Percentiles rank a stretch among this genome's conserved stretches.
phyloP scores from a whole-genome alignment of 37 sponge, comb jelly and placozoan genomes.

The Chondrilla cf. caribensis region DNA sequence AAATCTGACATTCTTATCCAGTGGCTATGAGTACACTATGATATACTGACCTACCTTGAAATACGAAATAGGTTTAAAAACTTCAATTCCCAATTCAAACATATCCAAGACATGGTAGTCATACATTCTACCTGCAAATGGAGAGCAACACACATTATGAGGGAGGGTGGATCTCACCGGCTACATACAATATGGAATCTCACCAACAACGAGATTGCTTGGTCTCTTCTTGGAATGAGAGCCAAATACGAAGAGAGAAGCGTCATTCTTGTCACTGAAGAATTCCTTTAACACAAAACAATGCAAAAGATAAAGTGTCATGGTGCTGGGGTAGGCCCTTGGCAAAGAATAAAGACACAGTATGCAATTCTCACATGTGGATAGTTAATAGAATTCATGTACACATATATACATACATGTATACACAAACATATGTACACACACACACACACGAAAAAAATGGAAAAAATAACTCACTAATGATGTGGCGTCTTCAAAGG shows the following conservation, averaged over 20 bases:
- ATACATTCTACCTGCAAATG: slow-evolving; percentile 78
- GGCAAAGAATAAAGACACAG: too few species aligned
- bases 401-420: too few species aligned
- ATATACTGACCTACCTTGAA: slow-evolving; percentile 70
- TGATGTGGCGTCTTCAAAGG: slow-evolving; percentile 76
- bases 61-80: slow-evolving; percentile 36
- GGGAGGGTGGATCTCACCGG: too few species aligned
- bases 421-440: too few species aligned
- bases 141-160: too few species aligned
- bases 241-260: slow-evolving; percentile 88
- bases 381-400: too few species aligned
- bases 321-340: too few species aligned
- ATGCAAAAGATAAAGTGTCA: too few species aligned
- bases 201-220: slow-evolving; percentile 86
- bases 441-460: not conserved
- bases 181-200: not conserved
- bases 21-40: too few species aligned
- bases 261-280: slow-evolving; percentile 76
- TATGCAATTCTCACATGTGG: too few species aligned
- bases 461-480: slow-evolving; percentile 43
- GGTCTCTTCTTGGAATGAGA: slow-evolving; percentile 95
- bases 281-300: slow-evolving; percentile 58
- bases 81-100: slow-evolving; percentile 91
- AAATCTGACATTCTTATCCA: too few species aligned
- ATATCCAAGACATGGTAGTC: slow-evolving; percentile 88